phyloP scores from a whole-genome alignment of 2,113 vertebrate genomes.

The Mastomys natalensis region DNA sequence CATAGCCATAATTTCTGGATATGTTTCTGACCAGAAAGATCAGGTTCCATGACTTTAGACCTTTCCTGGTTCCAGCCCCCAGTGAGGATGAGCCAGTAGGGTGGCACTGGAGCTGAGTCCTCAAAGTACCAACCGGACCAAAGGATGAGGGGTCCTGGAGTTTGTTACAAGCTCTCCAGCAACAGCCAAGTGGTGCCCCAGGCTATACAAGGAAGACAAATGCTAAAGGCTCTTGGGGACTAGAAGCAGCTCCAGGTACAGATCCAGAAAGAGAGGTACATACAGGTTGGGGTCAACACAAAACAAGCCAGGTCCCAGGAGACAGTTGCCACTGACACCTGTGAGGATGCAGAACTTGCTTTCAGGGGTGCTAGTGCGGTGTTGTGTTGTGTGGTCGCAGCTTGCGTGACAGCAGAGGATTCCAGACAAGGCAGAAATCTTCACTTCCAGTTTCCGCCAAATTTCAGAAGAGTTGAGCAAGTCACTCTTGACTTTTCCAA shows the following conservation, averaged over 20 bases:
- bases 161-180: neutral
- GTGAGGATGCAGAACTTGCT: no score
- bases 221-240: neutral
- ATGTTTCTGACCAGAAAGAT: neutral
- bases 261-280: neutral
- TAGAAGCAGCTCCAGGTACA: neutral
- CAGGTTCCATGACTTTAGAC: neutral
- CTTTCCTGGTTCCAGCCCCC: neutral
- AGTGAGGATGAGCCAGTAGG: neutral
- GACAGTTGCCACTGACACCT: no score
- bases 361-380: neutral
- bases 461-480: neutral
- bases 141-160: neutral
- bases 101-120: neutral
- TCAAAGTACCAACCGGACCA: neutral
- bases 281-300: neutral
- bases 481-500: neutral
- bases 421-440: neutral
- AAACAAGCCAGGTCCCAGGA: neutral
- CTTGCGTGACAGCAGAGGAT: neutral
- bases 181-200: neutral
- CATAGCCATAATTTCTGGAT: neutral
- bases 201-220: neutral
- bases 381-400: no score
- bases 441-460: neutral